These are phyloP conservation scores for Entelurus aequoreus DNA, from an alignment of 2,113 vertebrate species.

Conservation along the genomic window DNA sequence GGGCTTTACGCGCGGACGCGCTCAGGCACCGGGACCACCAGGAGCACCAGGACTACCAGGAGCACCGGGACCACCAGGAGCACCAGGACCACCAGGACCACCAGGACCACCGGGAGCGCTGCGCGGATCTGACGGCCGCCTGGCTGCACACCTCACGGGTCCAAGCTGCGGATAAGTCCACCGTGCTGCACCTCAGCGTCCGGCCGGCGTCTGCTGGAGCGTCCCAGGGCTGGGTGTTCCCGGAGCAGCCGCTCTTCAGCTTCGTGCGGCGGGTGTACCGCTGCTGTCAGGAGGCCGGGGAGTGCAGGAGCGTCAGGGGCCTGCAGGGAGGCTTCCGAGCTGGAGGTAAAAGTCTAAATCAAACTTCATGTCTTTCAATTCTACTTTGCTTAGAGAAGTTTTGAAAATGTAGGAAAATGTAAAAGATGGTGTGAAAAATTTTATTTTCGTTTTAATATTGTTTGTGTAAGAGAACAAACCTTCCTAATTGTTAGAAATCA, in stretches of 20 bases:
- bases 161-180: slow-evolving; percentile 12
- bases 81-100: too few relatives aligned
- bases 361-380: too few relatives aligned
- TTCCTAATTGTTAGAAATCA: too few relatives aligned
- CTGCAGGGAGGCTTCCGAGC: slow-evolving; percentile 63
- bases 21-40: not conserved
- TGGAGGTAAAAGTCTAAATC: slow-evolving; percentile 50
- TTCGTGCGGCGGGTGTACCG: slow-evolving; percentile 68
- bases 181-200: slow-evolving; percentile 52
- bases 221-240: slow-evolving; percentile 55
- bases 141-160: slow-evolving; percentile 54
- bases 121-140: slow-evolving; percentile 45
- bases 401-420: too few relatives aligned
- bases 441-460: too few relatives aligned
- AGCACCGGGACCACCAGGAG: too few relatives aligned
- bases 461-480: too few relatives aligned
- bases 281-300: slow-evolving; percentile 68
- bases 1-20: slow-evolving; percentile 26
- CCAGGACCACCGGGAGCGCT: slow-evolving; percentile 40
- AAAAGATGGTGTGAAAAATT: too few relatives aligned
- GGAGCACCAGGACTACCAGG: too few relatives aligned
- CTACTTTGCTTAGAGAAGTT: too few relatives aligned
- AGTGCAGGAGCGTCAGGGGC: slow-evolving; percentile 67
- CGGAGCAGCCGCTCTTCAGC: slow-evolving; percentile 65
- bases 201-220: slow-evolving; percentile 28